Percentiles rank a stretch among this genome's conserved stretches.
Conservation (phyloP, 2,113 vertebrate species). For the Notechis scutatus region DNA sequence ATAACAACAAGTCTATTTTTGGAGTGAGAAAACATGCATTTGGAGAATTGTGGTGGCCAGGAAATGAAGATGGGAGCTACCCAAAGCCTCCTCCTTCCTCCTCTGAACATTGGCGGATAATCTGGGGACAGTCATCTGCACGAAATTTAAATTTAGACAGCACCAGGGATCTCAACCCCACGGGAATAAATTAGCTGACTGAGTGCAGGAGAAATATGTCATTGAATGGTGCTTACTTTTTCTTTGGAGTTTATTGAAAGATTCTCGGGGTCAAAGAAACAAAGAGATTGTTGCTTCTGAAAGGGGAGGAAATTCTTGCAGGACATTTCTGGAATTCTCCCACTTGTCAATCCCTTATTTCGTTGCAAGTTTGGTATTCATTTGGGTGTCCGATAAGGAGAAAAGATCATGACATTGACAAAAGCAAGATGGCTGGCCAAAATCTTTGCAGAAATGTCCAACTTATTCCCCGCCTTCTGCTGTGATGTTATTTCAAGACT, state of each 20-base stretch:
- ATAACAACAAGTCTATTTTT: not conserved
- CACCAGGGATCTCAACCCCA: not conserved
- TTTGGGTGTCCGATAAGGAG: conserved; percentile 34
- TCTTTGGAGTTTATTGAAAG: conserved; percentile 35
- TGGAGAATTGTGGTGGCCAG: not conserved
- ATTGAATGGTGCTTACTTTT: not conserved
- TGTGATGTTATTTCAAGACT: conserved; percentile 33
- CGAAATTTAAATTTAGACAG: not conserved
- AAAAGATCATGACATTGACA: conserved; percentile 39
- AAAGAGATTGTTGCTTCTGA: conserved; percentile 47
- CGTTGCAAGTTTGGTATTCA: conserved; percentile 41
- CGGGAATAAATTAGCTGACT: not conserved
- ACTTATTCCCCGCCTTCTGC: not conserved
- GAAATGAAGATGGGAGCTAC: not conserved
- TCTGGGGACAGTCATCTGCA: not conserved
- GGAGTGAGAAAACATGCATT: not conserved
- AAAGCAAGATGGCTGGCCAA: conserved; percentile 41
- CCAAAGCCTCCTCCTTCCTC: not conserved
- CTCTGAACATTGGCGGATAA: not conserved
- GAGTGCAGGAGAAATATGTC: not conserved
- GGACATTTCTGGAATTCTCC: conserved; percentile 59
- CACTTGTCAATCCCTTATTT: conserved; percentile 45
- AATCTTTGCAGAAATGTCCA: conserved; percentile 15
- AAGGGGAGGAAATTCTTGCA: conserved; percentile 52
- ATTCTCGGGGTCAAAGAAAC: conserved; percentile 13